Conservation (phyloP, 2,113 vertebrate species). For the Aegotheles bennettii region DNA sequence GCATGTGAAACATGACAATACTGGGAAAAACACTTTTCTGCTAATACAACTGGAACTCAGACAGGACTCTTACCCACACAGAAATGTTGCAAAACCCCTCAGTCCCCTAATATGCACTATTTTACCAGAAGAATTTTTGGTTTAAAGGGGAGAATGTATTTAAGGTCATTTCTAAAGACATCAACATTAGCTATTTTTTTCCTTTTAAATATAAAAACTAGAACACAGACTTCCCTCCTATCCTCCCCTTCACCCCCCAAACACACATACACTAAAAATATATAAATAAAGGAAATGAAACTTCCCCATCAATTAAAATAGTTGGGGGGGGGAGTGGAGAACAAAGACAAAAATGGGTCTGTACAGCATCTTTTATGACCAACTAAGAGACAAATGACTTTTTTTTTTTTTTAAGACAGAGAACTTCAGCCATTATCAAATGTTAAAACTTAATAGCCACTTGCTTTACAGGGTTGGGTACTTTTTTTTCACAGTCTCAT, state of each 20-base stretch:
- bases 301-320: constrained; percentile 53
- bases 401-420: neutral
- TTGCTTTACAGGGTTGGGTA: neutral
- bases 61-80: neutral
- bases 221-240: constrained; percentile 18
- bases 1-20: neutral
- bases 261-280: constrained; percentile 48
- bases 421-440: neutral
- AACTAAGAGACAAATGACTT: neutral
- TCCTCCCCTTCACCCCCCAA: neutral
- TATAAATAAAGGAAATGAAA: constrained; percentile 65
- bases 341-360: neutral
- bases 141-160: neutral
- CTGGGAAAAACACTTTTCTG: neutral
- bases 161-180: neutral
- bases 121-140: neutral
- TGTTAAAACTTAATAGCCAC: neutral
- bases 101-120: neutral
- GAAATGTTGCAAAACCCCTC: neutral
- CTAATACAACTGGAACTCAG: neutral
- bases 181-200: neutral
- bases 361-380: neutral
- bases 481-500: neutral
- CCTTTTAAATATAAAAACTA: constrained; percentile 27
- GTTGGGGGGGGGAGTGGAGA: neutral